Conservation (phyloP, 2,113 vertebrate species). For the Arothron firmamentum region DNA sequence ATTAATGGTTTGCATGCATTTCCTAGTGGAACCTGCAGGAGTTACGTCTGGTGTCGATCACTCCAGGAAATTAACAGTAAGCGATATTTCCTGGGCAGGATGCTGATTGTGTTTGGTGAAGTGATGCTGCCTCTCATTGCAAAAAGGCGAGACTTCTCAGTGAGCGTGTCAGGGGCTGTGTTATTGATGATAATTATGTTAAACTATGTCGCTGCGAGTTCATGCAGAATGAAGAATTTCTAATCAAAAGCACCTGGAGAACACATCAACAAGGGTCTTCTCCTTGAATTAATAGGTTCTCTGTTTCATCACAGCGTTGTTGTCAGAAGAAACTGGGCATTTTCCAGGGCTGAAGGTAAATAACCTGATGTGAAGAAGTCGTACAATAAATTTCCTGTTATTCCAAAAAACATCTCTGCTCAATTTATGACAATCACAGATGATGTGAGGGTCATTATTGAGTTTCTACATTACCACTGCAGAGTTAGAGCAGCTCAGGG, state of each 20-base stretch:
- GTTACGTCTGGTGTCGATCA: no score
- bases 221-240: conserved; percentile 47
- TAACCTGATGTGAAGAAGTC: not conserved
- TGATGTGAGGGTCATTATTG: not conserved
- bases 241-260: conserved; percentile 35
- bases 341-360: not conserved
- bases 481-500: no score
- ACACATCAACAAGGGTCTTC: conserved; percentile 25
- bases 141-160: conserved; percentile 55
- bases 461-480: no score
- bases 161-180: conserved; percentile 29
- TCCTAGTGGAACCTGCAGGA: no score
- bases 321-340: not conserved
- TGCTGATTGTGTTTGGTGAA: conserved; percentile 30
- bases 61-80: no score
- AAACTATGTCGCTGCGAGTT: conserved; percentile 38
- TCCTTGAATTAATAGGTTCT: not conserved
- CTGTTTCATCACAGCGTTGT: no score
- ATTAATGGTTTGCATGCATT: no score
- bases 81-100: conserved; percentile 5
- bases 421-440: not conserved
- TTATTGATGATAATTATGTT: conserved; percentile 62
- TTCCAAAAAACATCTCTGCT: not conserved
- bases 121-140: conserved; percentile 63
- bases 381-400: not conserved